Evolutionary conservation across 2,113 vertebrate species (phyloP).

Genomic region (Leptobrachium ailaonicum): DNA sequence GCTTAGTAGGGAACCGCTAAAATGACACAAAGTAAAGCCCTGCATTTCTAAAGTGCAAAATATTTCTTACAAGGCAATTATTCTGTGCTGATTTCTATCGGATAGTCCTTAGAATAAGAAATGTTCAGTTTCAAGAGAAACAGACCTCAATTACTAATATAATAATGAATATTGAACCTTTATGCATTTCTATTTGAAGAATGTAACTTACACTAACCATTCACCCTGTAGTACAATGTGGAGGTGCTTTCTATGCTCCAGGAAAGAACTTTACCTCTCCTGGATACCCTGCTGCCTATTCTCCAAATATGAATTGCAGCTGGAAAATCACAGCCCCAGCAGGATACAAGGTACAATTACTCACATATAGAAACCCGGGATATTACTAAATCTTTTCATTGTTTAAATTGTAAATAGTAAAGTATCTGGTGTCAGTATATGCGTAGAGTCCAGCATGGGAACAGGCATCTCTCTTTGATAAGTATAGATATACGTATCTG

Average conservation of each 20-base stretch:
- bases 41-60: no score
- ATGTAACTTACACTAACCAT: neutral
- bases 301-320: slow-evolving; percentile 24
- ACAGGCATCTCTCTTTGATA: no score
- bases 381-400: neutral
- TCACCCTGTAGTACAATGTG: slow-evolving; percentile 26
- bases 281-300: slow-evolving; percentile 23
- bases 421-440: no score
- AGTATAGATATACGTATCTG: no score
- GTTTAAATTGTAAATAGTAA: no score
- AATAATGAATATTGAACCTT: neutral
- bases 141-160: neutral
- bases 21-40: no score
- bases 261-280: slow-evolving; percentile 33
- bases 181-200: neutral
- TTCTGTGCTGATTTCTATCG: no score
- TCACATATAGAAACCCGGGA: neutral
- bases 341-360: slow-evolving; percentile 1
- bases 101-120: no score
- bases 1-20: no score
- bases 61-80: no score
- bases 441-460: no score
- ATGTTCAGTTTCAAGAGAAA: neutral
- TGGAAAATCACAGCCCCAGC: slow-evolving; percentile 42
- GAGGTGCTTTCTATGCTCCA: slow-evolving; percentile 34